Base-by-base conservation (phyloP, 2,888 invertebrate genomes). In the Yponomeuta malinellus region DNA sequence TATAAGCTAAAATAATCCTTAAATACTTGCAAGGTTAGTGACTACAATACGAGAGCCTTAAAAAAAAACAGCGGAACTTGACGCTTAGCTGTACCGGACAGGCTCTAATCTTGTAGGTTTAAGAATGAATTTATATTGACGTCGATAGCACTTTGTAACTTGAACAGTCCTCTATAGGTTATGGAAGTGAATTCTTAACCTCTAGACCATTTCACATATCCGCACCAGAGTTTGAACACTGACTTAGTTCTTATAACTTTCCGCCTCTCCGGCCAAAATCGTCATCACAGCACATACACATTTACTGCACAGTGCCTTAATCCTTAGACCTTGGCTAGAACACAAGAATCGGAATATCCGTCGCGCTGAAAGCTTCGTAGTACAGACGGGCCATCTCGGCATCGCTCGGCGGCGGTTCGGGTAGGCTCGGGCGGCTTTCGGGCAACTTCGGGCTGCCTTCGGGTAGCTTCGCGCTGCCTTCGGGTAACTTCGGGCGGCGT, bases 271-370 rank as follows among this genome's bases (percentile, higher is more conserved):
- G 43, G 43, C 8, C 43, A 43, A 43, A 43, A 43, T 43, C 43
- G 43, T 43, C 43, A 43, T 43, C 43, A 43, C 43, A 12, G 15
- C 52, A 52, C 15, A 6, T 52, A 52, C 52, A 15, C 52, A 52
- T 15, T 15, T 5, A 52, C 52, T 52, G 52, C 52, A 48, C 31
- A 63, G 43, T 33, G 64, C 33, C 12, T 48, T 69, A 70, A 63
- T 48, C 43, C 59, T 37, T 33, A 10, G 37, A 72, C 48, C 72
- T 70, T 65, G 73, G 77, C 77, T 80, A 81, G 76, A 78, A 81
- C 70, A 77, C 80, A 67, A 80, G 68, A 12, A 81, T 76, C 6
- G 81, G 78, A 71, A 75, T 66, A 52, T 64, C 31, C 4, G 48
- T 37, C 68, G 68, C 23, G 5, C 68, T 37, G 6, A 23, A n/a